Evolutionary conservation across 2,113 vertebrate species (phyloP), one percentile per base, ranked within the genome.

Genomic region (Bolborhynchus lineola): DNA sequence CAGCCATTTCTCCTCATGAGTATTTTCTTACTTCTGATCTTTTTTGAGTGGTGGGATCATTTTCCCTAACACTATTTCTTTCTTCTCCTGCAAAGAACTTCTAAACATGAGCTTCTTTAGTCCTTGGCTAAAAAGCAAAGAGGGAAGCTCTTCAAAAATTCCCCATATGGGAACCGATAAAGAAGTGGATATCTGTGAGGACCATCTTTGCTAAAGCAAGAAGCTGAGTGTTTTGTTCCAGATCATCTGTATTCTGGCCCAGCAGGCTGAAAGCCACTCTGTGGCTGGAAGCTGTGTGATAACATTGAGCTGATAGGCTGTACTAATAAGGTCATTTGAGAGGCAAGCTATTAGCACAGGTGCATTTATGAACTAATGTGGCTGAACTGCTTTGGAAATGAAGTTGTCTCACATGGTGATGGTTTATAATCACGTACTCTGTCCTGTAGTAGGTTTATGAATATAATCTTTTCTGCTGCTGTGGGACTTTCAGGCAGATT

Each of bases 131-230:
- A 91, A 84, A 79, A 68, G 33, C 78, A 55, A 35, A 53, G 31
- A 87, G 44, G 18, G 33, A 69, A 69, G 92, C 47, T 16, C 70
- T 82, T 76, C 33, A 72, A 80, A 76, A 85, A n/a, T 23, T 85
- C 39, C 25, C 12, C 0, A 0, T 79, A 59, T 46, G 49, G 29
- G 47, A 80, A 53, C n/a, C 0, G 0, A 42, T 64, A 50, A 79
- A 69, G 49, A 71, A 72, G n/a, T 28, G 68, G 47, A 29, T 90
- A 76, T 90, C 49, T 24, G 3, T 33, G 17, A 59, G 69, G 82
- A 47, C 16, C 1, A 3, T 25, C 42, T 90, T 77, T 86, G 41
- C 59, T 74, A 10, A 52, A 74, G 75, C 15, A 67, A 60, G 63
- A 76, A 78, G 35, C 29, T 1, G 17, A 77, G 3, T 41, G 13